Evolutionary conservation across 1,140 invertebrate species (phyloP).

Genomic region (Drosophila teissieri): DNA sequence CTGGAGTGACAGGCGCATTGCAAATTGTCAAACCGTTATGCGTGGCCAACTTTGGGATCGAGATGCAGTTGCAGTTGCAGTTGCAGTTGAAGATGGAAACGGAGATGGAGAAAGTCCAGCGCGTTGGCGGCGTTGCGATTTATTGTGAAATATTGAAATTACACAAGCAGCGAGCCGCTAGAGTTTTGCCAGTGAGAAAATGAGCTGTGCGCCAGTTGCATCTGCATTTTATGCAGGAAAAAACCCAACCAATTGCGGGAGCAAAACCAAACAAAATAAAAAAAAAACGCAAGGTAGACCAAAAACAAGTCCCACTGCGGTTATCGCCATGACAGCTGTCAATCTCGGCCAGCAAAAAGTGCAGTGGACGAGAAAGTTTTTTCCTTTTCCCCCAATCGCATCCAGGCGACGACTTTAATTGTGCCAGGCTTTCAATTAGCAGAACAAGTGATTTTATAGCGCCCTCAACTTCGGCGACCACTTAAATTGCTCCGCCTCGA

Average conservation of each 20-base stretch:
- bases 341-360: constrained; percentile 54
- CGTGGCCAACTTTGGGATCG: constrained; percentile 31
- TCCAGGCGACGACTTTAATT: constrained; percentile 55
- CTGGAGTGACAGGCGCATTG: constrained; percentile 58
- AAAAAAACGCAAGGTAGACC: constrained; percentile 13
- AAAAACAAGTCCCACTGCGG: constrained; percentile 66
- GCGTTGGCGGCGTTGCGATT: constrained; percentile 71
- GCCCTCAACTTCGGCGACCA: constrained; percentile 31
- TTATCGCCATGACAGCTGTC: constrained; percentile 80
- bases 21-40: constrained; percentile 78
- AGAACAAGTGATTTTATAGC: constrained; percentile 79
- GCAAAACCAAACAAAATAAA: not conserved
- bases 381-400: constrained; percentile 3
- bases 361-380: constrained; percentile 52
- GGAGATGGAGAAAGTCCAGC: constrained; percentile 60
- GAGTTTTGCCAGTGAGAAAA: constrained; percentile 57
- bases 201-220: constrained; percentile 65
- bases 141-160: constrained; percentile 82
- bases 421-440: constrained; percentile 67
- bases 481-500: constrained; percentile 29
- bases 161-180: constrained; percentile 45
- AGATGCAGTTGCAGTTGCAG: constrained; percentile 18
- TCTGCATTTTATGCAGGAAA: constrained; percentile 70
- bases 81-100: not conserved
- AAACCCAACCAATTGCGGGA: constrained; percentile 20